Evolutionary conservation across 2,113 vertebrate species (phyloP).

Genomic region (Phoenicopterus ruber): DNA sequence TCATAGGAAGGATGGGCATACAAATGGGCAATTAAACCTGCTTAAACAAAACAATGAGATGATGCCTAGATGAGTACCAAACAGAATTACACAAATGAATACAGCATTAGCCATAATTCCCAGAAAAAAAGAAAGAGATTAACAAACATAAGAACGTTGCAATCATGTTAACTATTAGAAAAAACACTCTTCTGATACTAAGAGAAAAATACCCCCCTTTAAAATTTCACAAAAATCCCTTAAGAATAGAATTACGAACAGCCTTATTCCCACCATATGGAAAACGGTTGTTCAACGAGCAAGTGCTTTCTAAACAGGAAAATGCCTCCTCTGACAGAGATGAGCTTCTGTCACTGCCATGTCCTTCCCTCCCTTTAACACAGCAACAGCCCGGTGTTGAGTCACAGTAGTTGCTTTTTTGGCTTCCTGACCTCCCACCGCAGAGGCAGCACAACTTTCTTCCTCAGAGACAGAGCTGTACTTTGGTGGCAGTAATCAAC

Average conservation of each 20-base stretch:
- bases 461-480: background rate
- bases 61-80: constrained; percentile 71
- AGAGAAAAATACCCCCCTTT: background rate
- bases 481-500: background rate
- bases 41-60: constrained; percentile 83
- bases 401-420: background rate
- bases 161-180: background rate
- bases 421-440: background rate
- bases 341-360: background rate
- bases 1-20: constrained; percentile 91
- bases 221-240: background rate
- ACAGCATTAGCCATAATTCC: constrained; percentile 56
- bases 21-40: constrained; percentile 92
- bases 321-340: background rate
- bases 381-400: background rate
- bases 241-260: background rate
- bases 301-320: background rate
- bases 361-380: background rate
- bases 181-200: background rate
- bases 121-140: constrained; percentile 8
- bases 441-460: background rate
- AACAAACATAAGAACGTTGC: background rate
- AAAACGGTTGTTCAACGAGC: background rate
- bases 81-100: constrained; percentile 26
- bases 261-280: background rate